Base-by-base conservation (phyloP, 2,888 invertebrate species). In the Caenorhabditis sp. region DNA sequence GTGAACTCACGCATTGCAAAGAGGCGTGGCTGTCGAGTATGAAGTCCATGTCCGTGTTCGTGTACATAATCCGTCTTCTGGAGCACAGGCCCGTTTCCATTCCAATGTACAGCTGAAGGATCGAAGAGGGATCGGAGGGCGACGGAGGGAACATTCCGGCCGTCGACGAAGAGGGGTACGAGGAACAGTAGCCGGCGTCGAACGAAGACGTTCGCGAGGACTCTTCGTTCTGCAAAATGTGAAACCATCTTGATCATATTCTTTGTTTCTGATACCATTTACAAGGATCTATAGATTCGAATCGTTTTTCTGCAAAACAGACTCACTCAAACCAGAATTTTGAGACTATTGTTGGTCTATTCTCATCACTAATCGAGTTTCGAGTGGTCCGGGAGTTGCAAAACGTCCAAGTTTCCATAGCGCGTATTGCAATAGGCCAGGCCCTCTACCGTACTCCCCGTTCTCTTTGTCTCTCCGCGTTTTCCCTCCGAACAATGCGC, bases 11-110 rank as follows among this genome's bases (percentile, higher is more conserved):
- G 62, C 82, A 82, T 56, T 80, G 77, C 13, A 78, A 45, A 7
- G 52, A 58, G n/a, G 48, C 50, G 55, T 75, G 63, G 22, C 45
- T 45, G 15, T 77, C 76, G 43, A 82, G 55, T 50, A 82, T 75
- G 37, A 66, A 72, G 39, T 74, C 65, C 59, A 82, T 82, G 24
- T 55, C 66, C 0, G 75, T 68, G 17, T 66, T 56, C 2, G 82
- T 82, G 52, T 80, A 82, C 78, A 82, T 79, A 13, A 82, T 80
- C 11, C 80, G 35, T 32, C 82, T 50, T 11, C 76, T 48, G 4
- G 73, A 66, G 50, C 76, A 79, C 32, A 81, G 43, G 6, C 79
- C 70, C 20, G 76, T 77, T 41, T 81, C 81, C 70, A 76, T 65
- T 17, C 43, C n/a, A 4, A 62, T 24, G 43, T 73, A 74, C 41